Base-by-base conservation (phyloP, 1,140 invertebrate species). In the Tribolium madens region DNA sequence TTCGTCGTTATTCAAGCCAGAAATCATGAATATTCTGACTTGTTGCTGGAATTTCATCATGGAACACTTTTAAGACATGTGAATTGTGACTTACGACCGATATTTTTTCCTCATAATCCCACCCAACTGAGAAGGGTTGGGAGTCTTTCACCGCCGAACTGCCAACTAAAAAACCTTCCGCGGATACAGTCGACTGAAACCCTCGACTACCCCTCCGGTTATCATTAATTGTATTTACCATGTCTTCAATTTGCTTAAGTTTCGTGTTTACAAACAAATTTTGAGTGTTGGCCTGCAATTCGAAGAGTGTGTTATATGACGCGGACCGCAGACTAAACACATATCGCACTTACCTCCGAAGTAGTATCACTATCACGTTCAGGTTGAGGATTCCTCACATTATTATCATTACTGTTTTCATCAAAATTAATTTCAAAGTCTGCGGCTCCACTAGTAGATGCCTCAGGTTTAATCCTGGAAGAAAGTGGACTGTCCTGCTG, bases 51-150 rank as follows among this genome's bases (percentile, higher is more conserved):
- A 26, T 26, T 26, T 26, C 6, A 4, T 3, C 2, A 4, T 26
- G 21, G 6, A 26, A 26, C 3, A 5, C 3, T 3, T 1, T 26
- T 26, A 26, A 26, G 6, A 26, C 21, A 26, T 4, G 0, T 26
- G 0, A 26, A 3, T n/a, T n/a, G 21, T 26, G 21, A 26, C 21
- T 26, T 26, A 26, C 21, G 6, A 26, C 0, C 10, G 9, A 7
- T 42, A 21, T 42, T 9, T 73, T 46, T 68, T 78, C 74, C 4
- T 53, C 46, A 81, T 88, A 87, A 79, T 89, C 87, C 89, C 89
- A 90, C 2, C 87, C 88, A 15, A 90, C 86, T 7, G 87, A 85
- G 57, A 87, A 87, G 3, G 84, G 83, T 81, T 89, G 89, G 1
- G 89, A 88, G 31, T 88, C 87, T 73, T 86, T 87, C 10, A 50